Conservation (phyloP, 2,113 vertebrate genomes). For the Ceyx cyanopectus region DNA sequence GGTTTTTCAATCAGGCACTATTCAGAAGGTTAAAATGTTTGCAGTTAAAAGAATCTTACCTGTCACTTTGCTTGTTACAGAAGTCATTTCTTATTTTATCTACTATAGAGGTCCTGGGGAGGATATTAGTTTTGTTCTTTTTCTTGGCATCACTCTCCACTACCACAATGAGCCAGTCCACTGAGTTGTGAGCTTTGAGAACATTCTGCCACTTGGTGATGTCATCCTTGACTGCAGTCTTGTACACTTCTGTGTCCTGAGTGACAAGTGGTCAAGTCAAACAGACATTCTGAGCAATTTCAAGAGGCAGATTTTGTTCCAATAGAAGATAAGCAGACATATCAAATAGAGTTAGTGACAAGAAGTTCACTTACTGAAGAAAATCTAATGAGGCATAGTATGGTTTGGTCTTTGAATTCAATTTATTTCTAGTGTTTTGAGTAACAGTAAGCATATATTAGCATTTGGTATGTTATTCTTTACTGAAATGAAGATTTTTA, state of each 20-base stretch:
- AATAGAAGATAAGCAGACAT: not conserved
- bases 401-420: not conserved
- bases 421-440: not conserved
- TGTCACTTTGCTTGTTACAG: conserved; percentile 98
- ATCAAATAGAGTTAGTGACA: not conserved
- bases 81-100: conserved; percentile 99
- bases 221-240: conserved; percentile 93
- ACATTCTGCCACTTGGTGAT: conserved; percentile 95
- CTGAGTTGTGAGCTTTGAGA: conserved; percentile 84
- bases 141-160: conserved; percentile 96
- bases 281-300: not conserved
- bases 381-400: not conserved
- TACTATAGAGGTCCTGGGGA: conserved; percentile 94
- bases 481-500: not conserved
- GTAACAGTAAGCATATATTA: not conserved
- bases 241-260: conserved; percentile 95
- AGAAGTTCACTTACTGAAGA: not conserved
- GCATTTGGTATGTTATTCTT: not conserved
- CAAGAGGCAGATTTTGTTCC: conserved; percentile 11
- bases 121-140: conserved; percentile 98
- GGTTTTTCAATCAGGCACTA: not conserved
- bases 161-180: conserved; percentile 96
- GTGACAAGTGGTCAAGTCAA: conserved; percentile 24
- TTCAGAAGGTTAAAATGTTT: not conserved
- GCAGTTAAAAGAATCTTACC: conserved; percentile 75